A percentile compares a stretch with the other conserved stretches of the same genome.
Conservation (phyloP, 2,113 vertebrate species). For the Semnopithecus entellus region DNA sequence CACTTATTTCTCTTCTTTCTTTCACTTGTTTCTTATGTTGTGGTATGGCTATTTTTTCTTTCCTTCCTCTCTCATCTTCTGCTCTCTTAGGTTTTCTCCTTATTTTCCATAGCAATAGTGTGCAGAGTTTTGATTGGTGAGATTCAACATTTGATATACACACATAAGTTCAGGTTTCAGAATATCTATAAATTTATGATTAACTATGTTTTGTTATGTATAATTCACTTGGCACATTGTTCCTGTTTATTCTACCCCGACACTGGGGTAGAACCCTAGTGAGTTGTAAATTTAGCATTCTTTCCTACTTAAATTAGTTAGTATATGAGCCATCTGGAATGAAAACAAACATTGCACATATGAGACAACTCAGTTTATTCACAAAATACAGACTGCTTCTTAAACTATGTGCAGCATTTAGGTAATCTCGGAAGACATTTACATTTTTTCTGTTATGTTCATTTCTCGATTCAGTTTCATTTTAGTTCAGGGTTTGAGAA, state of each 20-base stretch:
- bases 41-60: background rate
- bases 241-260: background rate
- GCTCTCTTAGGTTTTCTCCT: background rate
- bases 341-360: constrained; percentile 75
- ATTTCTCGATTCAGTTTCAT: constrained; percentile 17
- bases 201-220: background rate
- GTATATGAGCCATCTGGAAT: constrained; percentile 83
- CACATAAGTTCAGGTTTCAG: background rate
- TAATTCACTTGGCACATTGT: background rate
- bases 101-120: background rate
- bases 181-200: background rate
- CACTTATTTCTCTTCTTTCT: background rate
- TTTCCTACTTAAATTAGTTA: constrained; percentile 82
- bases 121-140: background rate
- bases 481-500: background rate
- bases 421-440: background rate
- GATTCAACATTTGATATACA: background rate
- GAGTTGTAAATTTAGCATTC: constrained; percentile 68
- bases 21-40: background rate
- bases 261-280: constrained; percentile 17
- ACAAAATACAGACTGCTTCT: constrained; percentile 71
- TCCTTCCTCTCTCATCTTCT: background rate
- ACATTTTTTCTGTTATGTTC: constrained; percentile 17
- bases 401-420: constrained; percentile 62
- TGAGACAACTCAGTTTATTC: constrained; percentile 68